These are phyloP conservation scores for Metopia argyrocephala DNA, from an alignment of 2,888 invertebrate genomes.

Conservation along the genomic window DNA sequence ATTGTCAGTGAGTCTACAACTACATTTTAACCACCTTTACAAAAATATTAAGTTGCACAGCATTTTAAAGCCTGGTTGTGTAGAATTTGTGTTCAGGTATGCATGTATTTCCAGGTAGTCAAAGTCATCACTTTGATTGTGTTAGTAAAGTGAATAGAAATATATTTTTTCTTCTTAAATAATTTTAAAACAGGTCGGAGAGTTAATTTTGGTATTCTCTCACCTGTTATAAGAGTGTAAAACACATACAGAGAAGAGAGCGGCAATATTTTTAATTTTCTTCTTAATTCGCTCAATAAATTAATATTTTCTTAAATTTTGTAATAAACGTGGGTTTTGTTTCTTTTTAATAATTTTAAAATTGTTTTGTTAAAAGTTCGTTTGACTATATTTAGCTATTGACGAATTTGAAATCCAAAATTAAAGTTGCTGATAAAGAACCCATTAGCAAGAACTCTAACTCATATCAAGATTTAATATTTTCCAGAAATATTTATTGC, in stretches of 20 bases:
- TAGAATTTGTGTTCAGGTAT: conserved; percentile 58
- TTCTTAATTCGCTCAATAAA: not conserved
- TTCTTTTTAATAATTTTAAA: conserved; percentile 43
- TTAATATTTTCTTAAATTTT: conserved; percentile 22
- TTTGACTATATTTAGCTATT: too few species aligned
- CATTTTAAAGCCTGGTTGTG: conserved; percentile 14
- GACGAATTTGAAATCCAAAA: too few species aligned
- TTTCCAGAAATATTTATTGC: too few species aligned
- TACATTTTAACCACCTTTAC: conserved; percentile 54
- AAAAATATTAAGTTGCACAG: conserved; percentile 13
- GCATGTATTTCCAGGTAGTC: conserved; percentile 59
- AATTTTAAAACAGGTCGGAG: conserved; percentile 54
- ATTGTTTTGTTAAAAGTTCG: too few species aligned
- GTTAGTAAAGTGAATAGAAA: not conserved
- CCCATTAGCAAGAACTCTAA: too few species aligned
- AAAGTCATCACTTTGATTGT: not conserved
- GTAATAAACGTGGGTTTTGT: conserved; percentile 61
- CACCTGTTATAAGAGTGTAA: conserved; percentile 53
- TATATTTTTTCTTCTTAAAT: conserved; percentile 27
- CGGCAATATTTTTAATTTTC: too few species aligned
- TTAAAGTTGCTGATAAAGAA: too few species aligned
- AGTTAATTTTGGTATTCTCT: conserved; percentile 37
- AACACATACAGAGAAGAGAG: too few species aligned
- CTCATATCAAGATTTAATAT: too few species aligned
- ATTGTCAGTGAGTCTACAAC: conserved; percentile 39